Base-by-base conservation (phyloP, 2,888 invertebrate genomes). In the Merodon equestris region DNA sequence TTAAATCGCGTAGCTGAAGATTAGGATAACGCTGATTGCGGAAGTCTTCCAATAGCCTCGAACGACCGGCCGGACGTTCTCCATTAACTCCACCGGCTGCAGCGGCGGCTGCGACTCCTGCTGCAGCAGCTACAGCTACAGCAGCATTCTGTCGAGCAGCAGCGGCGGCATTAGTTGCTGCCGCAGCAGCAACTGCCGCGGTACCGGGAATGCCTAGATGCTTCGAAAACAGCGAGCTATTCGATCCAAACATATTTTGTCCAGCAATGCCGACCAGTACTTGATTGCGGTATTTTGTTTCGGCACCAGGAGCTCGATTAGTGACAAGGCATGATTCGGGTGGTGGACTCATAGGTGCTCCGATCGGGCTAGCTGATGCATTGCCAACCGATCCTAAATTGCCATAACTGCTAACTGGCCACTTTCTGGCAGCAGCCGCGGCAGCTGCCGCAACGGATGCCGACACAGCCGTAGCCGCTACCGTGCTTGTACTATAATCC, bases 21-120 rank as follows among this genome's bases (percentile, higher is more conserved):
- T 94, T 95, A 81, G 96, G 95, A 90, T 94, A 96, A 86, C 96
- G 92, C 89, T 95, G 95, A 90, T 94, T 95, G 87, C 96, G 92
- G 91, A 98, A 99, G 90, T 99, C 99, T 89, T 99, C 99, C 61
- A 99, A 91, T 64, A 99, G 91, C 51, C 97, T 93, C 84, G 97
- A 97, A 84, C 98, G 92, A 5, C 88, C 88, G 1, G 87, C 86
- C 68, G 85, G 86, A 9, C 86, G 86, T 64, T 87, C 84, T 12
- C 86, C 84, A 7, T 84, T 85, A 0, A 83, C 85, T 9, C 83
- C 85, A 1, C 83, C 87, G 1, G 86, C 96, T 85, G 90, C 87
- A 93, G 93, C 79, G 93, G 93, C 84, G 92, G 92, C 87, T 85
- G 90, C 88, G 86, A 90, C 82, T 93, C 93, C 83, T 19, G 85